Base-by-base conservation (phyloP, 2,888 invertebrate genomes). In the Parnassius mnemosyne region DNA sequence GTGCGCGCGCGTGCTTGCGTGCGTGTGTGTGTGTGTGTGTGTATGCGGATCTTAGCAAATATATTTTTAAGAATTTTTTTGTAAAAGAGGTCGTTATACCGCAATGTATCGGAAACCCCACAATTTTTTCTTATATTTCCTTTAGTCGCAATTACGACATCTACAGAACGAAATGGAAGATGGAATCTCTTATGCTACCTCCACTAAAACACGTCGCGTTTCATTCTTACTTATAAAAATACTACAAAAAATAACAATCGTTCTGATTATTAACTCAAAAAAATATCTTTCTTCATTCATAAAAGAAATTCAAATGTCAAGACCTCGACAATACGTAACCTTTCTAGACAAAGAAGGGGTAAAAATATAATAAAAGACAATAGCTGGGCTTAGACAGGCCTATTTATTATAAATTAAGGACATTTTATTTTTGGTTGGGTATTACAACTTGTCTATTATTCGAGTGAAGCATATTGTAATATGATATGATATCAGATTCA, bases 301-400 rank as follows among this genome's bases (percentile, higher is more conserved):
- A 58, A 62, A 53, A 49, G 52, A 20, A 52, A 47, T 12, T 49
- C 0, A 43, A 63, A 63, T 63, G 63, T 60, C 60, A 63, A 49
- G 60, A 43, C 2, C 10, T 41, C 51, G 42, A 57, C 57, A 62
- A 57, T 47, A 41, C 16, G 12, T 59, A 63, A 63, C 63, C 63
- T 63, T 63, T 63, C 20, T 16, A n/a, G 43, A 63, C 47, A 60
- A 60, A 60, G 63, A 52, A 57, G 49, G 53, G 62, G 61, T 55
- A 54, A 58, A 57, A 59, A 61, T 49, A 20, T 43, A 57, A 52
- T 53, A 50, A 34, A 43, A 57, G 34, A 50, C 34, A 42, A n/a
- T 43, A 44, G 51, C 41, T 44, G 20, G 49, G 20, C 16, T 52
- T 25, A 41, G 20, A 47, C 1, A 47, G 13, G 16, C 16, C 16